Evolutionary conservation across 2,113 vertebrate species (phyloP), one percentile per base, ranked within the genome.

Genomic region (Sterrhoptilus dennistouni): DNA sequence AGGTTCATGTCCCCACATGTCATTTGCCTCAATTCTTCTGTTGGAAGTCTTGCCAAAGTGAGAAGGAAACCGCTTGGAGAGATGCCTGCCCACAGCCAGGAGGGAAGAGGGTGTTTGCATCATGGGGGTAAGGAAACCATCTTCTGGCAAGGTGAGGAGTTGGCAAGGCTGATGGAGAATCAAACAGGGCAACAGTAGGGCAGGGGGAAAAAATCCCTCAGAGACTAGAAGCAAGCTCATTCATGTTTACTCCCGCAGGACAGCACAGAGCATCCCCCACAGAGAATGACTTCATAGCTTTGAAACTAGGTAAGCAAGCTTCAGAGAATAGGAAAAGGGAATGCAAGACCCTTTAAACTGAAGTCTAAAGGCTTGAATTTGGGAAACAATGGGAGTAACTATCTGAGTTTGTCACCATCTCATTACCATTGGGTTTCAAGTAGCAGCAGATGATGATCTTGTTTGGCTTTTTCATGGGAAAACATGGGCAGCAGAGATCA

Each of bases 91-190:
- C 57, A 74, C 69, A 80, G 45, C 76, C 71, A 72, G 38, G 31
- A 84, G 76, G 36, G 18, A 76, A 80, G 54, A 77, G 22, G 14
- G 49, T 79, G 66, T 74, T 92, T 90, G 63, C 63, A 83, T 54
- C 35, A 76, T 11, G 24, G n/a, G 66, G 36, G 59, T 79, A 80
- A 94, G 59, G 75, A 96, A 96, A 83, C 45, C 57, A 50, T 90
- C 86, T 77, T 70, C 80, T 90, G 92, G 95, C 79, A 74, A 38
- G 33, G 25, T 1, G 6, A 97, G 28, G 25, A 93, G 61, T 60
- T 96, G 96, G 95, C 90, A 94, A 87, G 22, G 28, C 50, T 83
- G 70, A 72, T 31, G 29, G 53, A 76, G 57, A 91, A 87, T 93
- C 82, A 97, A 95, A 82, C 70, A 89, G 84, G 78, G 78, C 53